Percentiles rank a stretch among this genome's conserved stretches.
These are phyloP conservation scores for Echinops telfairi DNA, from an alignment of 2,113 vertebrate genomes.

Conservation along the genomic window DNA sequence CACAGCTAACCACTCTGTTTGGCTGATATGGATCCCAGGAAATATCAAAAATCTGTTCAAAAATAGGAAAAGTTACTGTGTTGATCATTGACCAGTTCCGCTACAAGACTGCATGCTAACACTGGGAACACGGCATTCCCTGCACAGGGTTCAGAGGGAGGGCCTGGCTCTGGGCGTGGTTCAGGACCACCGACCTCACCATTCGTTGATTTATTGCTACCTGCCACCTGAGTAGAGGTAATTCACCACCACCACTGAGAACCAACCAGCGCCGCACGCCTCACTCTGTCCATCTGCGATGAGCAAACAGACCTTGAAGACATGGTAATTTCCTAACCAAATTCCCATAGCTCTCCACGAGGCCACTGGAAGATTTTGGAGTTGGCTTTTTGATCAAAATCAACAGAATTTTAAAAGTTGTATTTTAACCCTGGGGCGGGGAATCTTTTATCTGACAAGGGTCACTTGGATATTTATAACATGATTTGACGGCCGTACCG, in stretches of 20 bases:
- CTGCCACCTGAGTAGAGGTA: not conserved
- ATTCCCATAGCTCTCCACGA: constrained; percentile 2
- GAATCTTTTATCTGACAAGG: too few relatives aligned
- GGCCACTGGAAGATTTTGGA: constrained; percentile 28
- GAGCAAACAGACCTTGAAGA: constrained; percentile 22
- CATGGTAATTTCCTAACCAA: constrained; percentile 35
- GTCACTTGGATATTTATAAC: too few relatives aligned
- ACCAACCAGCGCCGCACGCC: not conserved
- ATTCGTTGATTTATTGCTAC: not conserved
- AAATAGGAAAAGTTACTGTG: constrained; percentile 73
- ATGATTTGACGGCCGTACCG: too few relatives aligned
- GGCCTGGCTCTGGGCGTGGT: not conserved
- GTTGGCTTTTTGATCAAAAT: constrained; percentile 26
- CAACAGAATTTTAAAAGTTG: constrained; percentile 31
- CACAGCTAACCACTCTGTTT: constrained; percentile 95
- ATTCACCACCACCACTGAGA: not conserved
- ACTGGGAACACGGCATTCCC: not conserved
- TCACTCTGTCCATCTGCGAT: not conserved
- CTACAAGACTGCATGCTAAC: not conserved
- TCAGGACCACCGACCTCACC: not conserved
- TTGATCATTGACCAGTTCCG: constrained; percentile 51
- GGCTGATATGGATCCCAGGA: constrained; percentile 95
- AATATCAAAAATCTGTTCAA: constrained; percentile 96
- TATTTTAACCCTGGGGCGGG: not conserved
- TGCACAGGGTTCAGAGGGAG: not conserved